Evolutionary conservation across 2,113 vertebrate genomes (phyloP).

Genomic region (Festucalex cinctus): DNA sequence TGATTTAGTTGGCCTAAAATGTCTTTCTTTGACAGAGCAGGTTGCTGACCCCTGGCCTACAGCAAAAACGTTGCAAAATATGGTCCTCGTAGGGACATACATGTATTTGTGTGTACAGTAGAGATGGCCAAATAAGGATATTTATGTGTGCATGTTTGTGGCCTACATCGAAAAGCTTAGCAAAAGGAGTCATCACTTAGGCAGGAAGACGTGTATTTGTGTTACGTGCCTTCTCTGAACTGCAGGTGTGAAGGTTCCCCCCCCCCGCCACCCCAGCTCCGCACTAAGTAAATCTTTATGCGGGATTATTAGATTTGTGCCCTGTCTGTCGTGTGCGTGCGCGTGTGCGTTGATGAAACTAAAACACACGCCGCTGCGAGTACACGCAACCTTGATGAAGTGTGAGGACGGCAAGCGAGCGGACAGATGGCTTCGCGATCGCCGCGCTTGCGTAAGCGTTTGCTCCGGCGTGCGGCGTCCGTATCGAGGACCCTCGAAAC

Average conservation of each 20-base stretch:
- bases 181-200: neutral
- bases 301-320: conserved; percentile 51
- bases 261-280: conserved; percentile 30
- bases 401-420: conserved; percentile 51
- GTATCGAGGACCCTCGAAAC: conserved; percentile 42
- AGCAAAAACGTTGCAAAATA: no score
- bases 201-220: neutral
- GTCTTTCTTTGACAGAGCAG: no score
- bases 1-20: no score
- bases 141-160: neutral
- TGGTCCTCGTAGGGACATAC: no score
- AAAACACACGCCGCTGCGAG: conserved; percentile 24
- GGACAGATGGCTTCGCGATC: conserved; percentile 60
- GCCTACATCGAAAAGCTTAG: neutral
- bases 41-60: no score
- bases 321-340: conserved; percentile 49
- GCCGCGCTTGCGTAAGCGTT: conserved; percentile 45
- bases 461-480: conserved; percentile 30
- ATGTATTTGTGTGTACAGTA: no score
- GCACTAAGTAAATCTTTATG: conserved; percentile 47
- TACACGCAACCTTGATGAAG: conserved; percentile 59
- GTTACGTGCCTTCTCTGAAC: conserved; percentile 26
- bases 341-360: conserved; percentile 23
- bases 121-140: no score
- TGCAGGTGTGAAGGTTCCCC: conserved; percentile 42